Evolutionary conservation across 2,797 vertebrate genomes (phyloP), one percentile per base, ranked within the genome.

Genomic region (Clarias laeviceps): DNA sequence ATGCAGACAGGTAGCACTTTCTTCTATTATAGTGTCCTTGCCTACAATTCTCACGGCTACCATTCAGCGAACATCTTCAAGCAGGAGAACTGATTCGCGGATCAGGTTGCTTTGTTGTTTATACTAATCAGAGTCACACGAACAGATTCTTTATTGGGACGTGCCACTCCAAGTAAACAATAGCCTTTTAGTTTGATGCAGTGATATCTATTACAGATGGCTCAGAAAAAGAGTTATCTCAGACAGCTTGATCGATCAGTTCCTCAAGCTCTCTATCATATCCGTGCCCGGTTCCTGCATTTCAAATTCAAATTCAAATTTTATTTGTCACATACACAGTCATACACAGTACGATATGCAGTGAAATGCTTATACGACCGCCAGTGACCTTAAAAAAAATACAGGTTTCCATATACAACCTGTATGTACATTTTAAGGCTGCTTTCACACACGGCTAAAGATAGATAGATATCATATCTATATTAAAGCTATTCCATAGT

Each of bases 11-110:
- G 45, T 54, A n/a, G 54, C 11, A 22, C 45, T 62, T 54, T 68
- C 68, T 61, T 74, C 77, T 54, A 84, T 87, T 74, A 84, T 34
- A n/a, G 37, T 57, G 57, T 24, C 50, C 69, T 81, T 57, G 65
- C 62, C 79, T 37, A 32, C 40, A 54, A 32, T 18, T 68, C 78
- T 45, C 17, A 65, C 0, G 7, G 24, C 62, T 65, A 40, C 62
- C 50, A 50, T 80, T 72, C 65, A 80, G n/a, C 20, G 7, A 45
- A 56, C 11, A 17, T 50, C 37, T 61, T 56, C 22, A 69, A 22
- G 29, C 73, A 12, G 24, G 72, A 66, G 72, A 66, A 37, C 61
- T 54, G n/a, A 77, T 77, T 65, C 11, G 61, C 37, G 57, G 61
- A 80, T 65, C 61, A 64, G 59, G 59, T 64, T 80, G 24, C n/a